Evolutionary conservation across 2,113 vertebrate species (phyloP).

Genomic region (Oxyura jamaicensis): DNA sequence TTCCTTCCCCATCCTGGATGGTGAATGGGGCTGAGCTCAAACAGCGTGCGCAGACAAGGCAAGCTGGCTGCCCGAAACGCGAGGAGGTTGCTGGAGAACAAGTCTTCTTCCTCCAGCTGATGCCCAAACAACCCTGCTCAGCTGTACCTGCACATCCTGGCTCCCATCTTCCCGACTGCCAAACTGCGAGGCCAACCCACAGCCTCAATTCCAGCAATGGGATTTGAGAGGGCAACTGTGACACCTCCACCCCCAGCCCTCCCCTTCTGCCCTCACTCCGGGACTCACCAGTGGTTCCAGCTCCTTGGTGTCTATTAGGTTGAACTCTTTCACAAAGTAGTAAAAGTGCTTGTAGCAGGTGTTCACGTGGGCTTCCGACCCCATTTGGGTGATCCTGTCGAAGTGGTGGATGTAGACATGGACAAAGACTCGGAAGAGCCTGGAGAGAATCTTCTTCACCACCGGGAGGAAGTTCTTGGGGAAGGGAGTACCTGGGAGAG

Average conservation of each 20-base stretch:
- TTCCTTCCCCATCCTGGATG: not conserved
- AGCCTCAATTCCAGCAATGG: not conserved
- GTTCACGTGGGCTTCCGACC: conserved; percentile 96
- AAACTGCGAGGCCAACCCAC: not conserved
- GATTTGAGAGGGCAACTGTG: not conserved
- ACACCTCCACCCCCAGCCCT: not conserved
- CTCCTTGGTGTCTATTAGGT: conserved; percentile 97
- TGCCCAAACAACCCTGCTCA: not conserved
- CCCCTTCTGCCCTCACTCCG: not conserved
- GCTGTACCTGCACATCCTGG: not conserved
- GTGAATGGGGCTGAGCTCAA: rapidly evolving
- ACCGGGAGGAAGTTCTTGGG: conserved; percentile 95
- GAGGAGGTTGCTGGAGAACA: not conserved
- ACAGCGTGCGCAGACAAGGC: rapidly evolving
- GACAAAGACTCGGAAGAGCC: conserved; percentile 96
- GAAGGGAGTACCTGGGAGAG: conserved; percentile 91
- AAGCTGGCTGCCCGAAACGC: not conserved
- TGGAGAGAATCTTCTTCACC: conserved; percentile 96
- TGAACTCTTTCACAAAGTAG: conserved; percentile 94
- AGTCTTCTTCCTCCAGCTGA: rapidly evolving
- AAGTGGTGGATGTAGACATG: conserved; percentile 99
- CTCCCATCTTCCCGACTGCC: not conserved
- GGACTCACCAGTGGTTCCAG: conserved; percentile 94
- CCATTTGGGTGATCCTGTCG: conserved; percentile 93
- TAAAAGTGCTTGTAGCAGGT: conserved; percentile 99